Evolutionary conservation across 2,113 vertebrate species (phyloP).

Genomic region (Danio rerio): GRCz12tu NC_133194.1:22099501-22100000

Average conservation of each 20-base stretch:
- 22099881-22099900: neutral
- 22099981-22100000: no score
- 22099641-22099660: constrained; percentile 34
- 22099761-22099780: constrained; percentile 54
- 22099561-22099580: constrained; percentile 40
- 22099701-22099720: constrained; percentile 77
- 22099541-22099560: constrained; percentile 41
- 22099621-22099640: constrained; percentile 49
- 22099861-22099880: constrained; percentile 39
- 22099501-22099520: constrained; percentile 2
- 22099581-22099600: constrained; percentile 47
- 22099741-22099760: constrained; percentile 74
- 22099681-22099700: constrained; percentile 61
- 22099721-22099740: constrained; percentile 78
- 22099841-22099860: constrained; percentile 71
- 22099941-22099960: no score
- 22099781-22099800: constrained; percentile 34
- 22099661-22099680: constrained; percentile 21
- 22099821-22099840: constrained; percentile 72
- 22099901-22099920: no score
- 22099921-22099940: no score
- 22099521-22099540: constrained; percentile 27
- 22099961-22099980: no score
- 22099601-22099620: constrained; percentile 50
- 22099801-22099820: constrained; percentile 63